phyloP scores from a whole-genome alignment of 1,140 invertebrate species.

The Limonius californicus region DNA sequence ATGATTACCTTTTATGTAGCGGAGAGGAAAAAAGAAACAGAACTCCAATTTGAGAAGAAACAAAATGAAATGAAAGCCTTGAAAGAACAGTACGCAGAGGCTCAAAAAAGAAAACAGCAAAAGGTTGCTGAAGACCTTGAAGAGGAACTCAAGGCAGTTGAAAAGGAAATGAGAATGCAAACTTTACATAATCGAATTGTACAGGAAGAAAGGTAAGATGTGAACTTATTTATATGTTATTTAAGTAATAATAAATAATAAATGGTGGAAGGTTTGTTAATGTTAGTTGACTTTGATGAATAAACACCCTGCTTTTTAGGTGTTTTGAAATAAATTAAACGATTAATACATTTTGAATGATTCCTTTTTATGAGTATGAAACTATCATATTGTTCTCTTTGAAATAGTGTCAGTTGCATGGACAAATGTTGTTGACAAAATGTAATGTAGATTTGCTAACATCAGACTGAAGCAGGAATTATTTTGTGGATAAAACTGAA shows the following conservation, averaged over 20 bases:
- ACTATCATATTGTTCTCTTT: no score
- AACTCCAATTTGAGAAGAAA: slow-evolving; percentile 34
- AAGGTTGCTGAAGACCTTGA: slow-evolving; percentile 31
- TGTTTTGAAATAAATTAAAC: no score
- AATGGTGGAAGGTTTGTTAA: background rate
- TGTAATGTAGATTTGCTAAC: no score
- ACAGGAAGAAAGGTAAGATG: slow-evolving; percentile 42
- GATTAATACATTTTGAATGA: background rate
- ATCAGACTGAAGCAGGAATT: no score
- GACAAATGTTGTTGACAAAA: no score
- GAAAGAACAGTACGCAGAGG: slow-evolving; percentile 38
- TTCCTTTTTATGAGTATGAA: background rate
- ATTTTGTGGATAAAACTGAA: no score
- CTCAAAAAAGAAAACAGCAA: slow-evolving; percentile 36
- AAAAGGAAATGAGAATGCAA: slow-evolving; percentile 33
- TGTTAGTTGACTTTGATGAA: background rate
- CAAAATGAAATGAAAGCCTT: slow-evolving; percentile 32
- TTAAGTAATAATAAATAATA: background rate
- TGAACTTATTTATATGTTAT: slow-evolving; percentile 13
- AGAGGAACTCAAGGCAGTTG: slow-evolving; percentile 31
- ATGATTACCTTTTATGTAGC: slow-evolving; percentile 28
- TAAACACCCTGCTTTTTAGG: no score
- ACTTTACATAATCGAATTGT: slow-evolving; percentile 34
- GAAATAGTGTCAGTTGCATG: background rate
- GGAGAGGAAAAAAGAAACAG: slow-evolving; percentile 31